Percentiles rank a stretch among this genome's conserved stretches.
These are phyloP conservation scores for Drosophila pectinifera DNA, from an alignment of 1,140 invertebrate species.

Conservation along the genomic window DNA sequence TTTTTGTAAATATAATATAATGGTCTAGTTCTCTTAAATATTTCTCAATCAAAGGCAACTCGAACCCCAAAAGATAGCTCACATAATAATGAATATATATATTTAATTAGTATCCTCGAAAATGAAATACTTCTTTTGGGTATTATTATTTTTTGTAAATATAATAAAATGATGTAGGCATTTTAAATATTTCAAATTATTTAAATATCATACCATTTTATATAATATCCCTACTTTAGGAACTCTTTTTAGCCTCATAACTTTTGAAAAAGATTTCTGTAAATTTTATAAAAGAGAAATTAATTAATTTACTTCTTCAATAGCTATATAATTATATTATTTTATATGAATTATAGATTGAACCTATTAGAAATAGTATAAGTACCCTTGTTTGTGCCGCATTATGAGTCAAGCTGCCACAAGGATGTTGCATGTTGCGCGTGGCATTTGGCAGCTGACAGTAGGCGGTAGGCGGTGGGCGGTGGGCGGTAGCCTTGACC, in stretches of 20 bases:
- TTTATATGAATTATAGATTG: not conserved
- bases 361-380: too few species aligned
- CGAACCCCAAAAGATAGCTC: too few species aligned
- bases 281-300: not conserved
- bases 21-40: too few species aligned
- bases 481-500: conserved; percentile 35
- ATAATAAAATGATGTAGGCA: not conserved
- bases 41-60: conserved; percentile 11
- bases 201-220: not conserved
- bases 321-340: not conserved
- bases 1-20: not conserved
- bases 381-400: conserved; percentile 11
- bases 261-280: not conserved
- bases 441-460: conserved; percentile 29
- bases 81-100: not conserved
- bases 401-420: conserved; percentile 25
- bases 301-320: too few species aligned
- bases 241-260: not conserved
- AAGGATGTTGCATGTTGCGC: conserved; percentile 36
- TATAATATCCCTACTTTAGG: not conserved
- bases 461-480: conserved; percentile 9
- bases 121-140: not conserved
- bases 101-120: not conserved
- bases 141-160: not conserved
- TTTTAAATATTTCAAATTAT: too few species aligned